Percentiles rank a stretch among this genome's conserved stretches.
phyloP scores from a whole-genome alignment of 23 tunicate species.

The Botrylloides violaceus region DNA sequence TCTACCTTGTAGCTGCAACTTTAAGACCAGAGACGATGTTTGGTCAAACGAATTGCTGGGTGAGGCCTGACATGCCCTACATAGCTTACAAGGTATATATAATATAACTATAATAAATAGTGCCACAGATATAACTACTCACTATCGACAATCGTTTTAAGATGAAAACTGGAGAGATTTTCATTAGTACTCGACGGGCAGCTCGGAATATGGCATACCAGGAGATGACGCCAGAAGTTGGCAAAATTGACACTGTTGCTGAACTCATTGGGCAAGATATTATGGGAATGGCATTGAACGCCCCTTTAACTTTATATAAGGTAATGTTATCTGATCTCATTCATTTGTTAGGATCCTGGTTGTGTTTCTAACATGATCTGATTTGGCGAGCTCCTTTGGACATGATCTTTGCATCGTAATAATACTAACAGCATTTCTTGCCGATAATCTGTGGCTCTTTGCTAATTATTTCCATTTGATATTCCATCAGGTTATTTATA shows the following conservation, averaged over 20 bases:
- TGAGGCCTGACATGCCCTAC: conserved; percentile 71
- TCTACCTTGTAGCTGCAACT: conserved; percentile 91
- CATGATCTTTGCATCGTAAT: too few species aligned
- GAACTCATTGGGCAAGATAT: conserved; percentile 77
- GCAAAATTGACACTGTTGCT: conserved; percentile 61
- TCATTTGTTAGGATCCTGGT: too few species aligned
- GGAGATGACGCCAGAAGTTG: conserved; percentile 57
- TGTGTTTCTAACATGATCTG: too few species aligned
- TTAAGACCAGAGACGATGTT: conserved; percentile 97
- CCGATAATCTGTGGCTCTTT: too few species aligned
- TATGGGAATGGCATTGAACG: conserved; percentile 74
- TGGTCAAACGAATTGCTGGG: conserved; percentile 99
- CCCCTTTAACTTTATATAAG: conserved; percentile 85
- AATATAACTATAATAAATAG: not conserved
- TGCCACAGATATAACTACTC: not conserved
- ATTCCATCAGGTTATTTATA: conserved; percentile 68
- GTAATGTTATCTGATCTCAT: conserved; percentile 22
- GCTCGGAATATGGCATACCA: conserved; percentile 95
- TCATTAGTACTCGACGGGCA: conserved; percentile 74
- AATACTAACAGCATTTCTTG: too few species aligned
- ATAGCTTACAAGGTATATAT: conserved; percentile 59
- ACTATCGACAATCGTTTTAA: not conserved
- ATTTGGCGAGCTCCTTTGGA: too few species aligned
- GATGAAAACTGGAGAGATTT: conserved; percentile 84
- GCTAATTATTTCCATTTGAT: too few species aligned